These are phyloP conservation scores for Denticeps clupeoides DNA, from an alignment of 2,797 vertebrate species.

Conservation along the genomic window DNA sequence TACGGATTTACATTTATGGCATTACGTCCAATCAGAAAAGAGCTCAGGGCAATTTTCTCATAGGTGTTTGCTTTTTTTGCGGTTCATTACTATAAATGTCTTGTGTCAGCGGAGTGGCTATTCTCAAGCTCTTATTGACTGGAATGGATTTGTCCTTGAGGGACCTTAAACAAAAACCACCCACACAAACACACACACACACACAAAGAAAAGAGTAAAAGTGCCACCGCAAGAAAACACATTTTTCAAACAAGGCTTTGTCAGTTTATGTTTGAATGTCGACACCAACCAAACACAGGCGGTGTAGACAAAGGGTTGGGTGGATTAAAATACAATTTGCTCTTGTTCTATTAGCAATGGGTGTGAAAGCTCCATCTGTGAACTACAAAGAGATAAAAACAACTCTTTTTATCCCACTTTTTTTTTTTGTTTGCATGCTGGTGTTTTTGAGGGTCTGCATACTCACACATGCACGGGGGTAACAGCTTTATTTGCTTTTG, in stretches of 20 bases:
- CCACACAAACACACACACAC: too few relatives aligned
- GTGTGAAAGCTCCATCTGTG: constrained; percentile 15
- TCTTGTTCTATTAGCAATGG: constrained; percentile 28
- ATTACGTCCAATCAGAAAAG: background rate
- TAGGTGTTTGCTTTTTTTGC: background rate
- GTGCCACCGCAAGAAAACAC: constrained; percentile 1
- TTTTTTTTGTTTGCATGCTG: background rate
- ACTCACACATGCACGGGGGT: constrained; percentile 22
- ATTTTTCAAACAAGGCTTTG: constrained; percentile 25
- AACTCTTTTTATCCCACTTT: too few relatives aligned
- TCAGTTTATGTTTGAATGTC: constrained; percentile 21
- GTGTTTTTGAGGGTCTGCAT: constrained; percentile 30
- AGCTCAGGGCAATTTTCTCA: background rate
- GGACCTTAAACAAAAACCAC: constrained; percentile 12
- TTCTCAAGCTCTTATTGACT: background rate
- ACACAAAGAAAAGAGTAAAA: too few relatives aligned
- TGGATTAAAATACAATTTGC: constrained; percentile 18
- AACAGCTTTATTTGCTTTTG: constrained; percentile 22
- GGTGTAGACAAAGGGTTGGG: constrained; percentile 32
- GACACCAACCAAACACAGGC: constrained; percentile 15
- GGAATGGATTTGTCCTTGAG: constrained; percentile 9
- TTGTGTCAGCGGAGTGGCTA: background rate
- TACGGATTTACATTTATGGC: too few relatives aligned
- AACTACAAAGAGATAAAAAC: constrained; percentile 6
- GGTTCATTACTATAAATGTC: background rate